Conservation (phyloP, 2,888 invertebrate genomes). For the Metalampra italica region DNA sequence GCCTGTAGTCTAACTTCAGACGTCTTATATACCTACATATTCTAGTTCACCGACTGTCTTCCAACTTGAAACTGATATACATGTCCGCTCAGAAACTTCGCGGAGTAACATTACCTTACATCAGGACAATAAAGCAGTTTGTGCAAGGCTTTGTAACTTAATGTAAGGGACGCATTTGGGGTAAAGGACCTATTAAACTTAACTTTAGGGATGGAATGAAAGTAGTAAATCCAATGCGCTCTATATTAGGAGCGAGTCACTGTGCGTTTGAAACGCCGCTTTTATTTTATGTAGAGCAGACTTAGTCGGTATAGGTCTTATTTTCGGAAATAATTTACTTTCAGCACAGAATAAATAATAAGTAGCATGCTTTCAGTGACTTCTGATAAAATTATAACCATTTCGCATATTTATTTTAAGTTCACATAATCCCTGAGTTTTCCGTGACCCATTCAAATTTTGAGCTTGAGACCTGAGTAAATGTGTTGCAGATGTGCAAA, state of each 20-base stretch:
- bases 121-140: constrained; percentile 8
- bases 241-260: constrained; percentile 11
- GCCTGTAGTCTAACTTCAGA: neutral
- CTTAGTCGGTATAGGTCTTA: no score
- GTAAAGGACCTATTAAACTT: constrained; percentile 16
- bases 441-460: no score
- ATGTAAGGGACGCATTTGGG: constrained; percentile 6
- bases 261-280: constrained; percentile 1
- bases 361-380: no score
- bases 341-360: no score
- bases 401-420: no score
- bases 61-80: constrained; percentile 10
- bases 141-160: constrained; percentile 10
- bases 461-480: no score
- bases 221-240: constrained; percentile 23
- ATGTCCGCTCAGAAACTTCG: constrained; percentile 8
- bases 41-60: constrained; percentile 4
- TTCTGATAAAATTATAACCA: no score
- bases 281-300: neutral
- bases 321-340: no score
- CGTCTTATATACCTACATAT: neutral
- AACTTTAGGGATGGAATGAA: constrained; percentile 24
- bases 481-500: no score
- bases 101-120: neutral
- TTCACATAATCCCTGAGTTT: no score